A percentile compares a stretch with the other conserved stretches of the same genome.
Conservation (phyloP, 2,797 vertebrate species). For the Melanotaenia nigrans region DNA sequence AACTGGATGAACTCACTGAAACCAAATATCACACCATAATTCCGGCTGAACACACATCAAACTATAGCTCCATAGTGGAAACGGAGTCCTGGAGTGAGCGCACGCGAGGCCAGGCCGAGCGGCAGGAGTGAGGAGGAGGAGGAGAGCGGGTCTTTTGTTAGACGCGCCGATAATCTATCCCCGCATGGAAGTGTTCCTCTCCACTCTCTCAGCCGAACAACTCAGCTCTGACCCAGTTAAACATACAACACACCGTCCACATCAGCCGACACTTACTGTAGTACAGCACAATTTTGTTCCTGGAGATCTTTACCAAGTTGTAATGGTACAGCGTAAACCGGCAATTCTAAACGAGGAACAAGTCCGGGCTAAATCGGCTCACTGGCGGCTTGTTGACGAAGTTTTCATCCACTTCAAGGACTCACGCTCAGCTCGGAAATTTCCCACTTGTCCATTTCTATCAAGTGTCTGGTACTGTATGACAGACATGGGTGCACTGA, state of each 20-base stretch:
- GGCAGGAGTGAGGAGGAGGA: slow-evolving; percentile 7
- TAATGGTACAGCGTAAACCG: slow-evolving; percentile 40
- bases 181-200: slow-evolving; percentile 62
- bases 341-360: slow-evolving; percentile 32
- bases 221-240: neutral
- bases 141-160: slow-evolving; percentile 70
- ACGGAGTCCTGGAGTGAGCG: neutral
- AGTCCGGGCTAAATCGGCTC: slow-evolving; percentile 40
- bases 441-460: neutral
- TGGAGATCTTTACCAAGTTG: slow-evolving; percentile 46
- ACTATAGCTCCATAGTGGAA: neutral
- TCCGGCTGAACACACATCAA: neutral
- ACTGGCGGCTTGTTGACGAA: slow-evolving; percentile 75
- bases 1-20: slow-evolving; percentile 15
- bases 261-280: fast-evolving
- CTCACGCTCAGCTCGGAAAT: slow-evolving; percentile 36
- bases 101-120: neutral
- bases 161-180: slow-evolving; percentile 55
- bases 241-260: neutral
- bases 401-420: slow-evolving; percentile 67
- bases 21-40: slow-evolving; percentile 16
- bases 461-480: too few species aligned
- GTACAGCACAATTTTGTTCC: neutral
- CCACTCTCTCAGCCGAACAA: slow-evolving; percentile 11
- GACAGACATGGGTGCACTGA: too few species aligned